A percentile compares a stretch with the other conserved stretches of the same genome.
Evolutionary conservation across 2,888 invertebrate species (phyloP).

Genomic region (Pristionchus mayeri): DNA sequence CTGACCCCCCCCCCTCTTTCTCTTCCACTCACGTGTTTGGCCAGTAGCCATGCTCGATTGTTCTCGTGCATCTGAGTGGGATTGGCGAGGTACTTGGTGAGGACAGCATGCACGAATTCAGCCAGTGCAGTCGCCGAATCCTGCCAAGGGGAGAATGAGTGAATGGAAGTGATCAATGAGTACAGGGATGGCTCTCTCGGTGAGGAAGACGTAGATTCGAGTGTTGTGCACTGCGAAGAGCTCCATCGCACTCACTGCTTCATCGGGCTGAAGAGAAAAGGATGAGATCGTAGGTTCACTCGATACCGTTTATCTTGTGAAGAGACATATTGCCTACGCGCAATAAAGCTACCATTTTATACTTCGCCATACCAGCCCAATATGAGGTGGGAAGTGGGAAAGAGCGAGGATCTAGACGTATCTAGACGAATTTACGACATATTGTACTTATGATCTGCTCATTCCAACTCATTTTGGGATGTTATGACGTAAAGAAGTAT

Average conservation of each 20-base stretch:
- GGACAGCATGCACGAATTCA: constrained; percentile 35
- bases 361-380: too few species aligned
- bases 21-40: constrained; percentile 17
- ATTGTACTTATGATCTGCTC: neutral
- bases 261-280: neutral
- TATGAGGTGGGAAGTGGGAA: too few species aligned
- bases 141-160: neutral
- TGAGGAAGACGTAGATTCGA: constrained; percentile 43
- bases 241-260: constrained; percentile 26
- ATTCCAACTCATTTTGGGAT: neutral
- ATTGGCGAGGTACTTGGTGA: constrained; percentile 46
- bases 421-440: neutral
- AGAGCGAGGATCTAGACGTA: too few species aligned
- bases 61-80: constrained; percentile 43
- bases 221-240: constrained; percentile 36
- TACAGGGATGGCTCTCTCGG: constrained; percentile 39
- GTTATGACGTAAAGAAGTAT: too few species aligned
- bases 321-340: too few species aligned
- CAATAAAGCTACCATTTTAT: too few species aligned
- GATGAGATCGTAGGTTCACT: too few species aligned
- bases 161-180: neutral
- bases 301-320: too few species aligned
- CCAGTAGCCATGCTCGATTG: constrained; percentile 32
- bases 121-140: constrained; percentile 36
- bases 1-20: neutral